phyloP scores from a whole-genome alignment of 2,888 invertebrate species.

The Leucophora obtusa region DNA sequence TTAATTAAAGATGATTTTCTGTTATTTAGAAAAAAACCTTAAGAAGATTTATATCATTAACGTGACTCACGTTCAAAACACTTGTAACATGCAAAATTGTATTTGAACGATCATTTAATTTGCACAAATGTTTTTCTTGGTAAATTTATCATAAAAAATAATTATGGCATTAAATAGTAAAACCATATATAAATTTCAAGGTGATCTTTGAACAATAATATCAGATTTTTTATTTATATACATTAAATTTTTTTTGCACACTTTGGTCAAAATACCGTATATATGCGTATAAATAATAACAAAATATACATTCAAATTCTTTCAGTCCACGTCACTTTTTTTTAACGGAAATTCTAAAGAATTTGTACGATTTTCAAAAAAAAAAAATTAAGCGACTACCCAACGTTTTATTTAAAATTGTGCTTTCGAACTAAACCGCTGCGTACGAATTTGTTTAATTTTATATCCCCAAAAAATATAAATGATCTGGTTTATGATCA shows the following conservation, averaged over 20 bases:
- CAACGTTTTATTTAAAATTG: constrained; percentile 62
- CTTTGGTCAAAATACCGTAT: background rate
- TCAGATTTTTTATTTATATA: background rate
- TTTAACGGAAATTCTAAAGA: constrained; percentile 32
- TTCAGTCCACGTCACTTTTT: constrained; percentile 26
- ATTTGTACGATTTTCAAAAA: background rate
- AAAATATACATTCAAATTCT: constrained; percentile 2
- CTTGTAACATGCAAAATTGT: constrained; percentile 40
- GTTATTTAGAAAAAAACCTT: background rate
- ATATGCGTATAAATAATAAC: constrained; percentile 2
- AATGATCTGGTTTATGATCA: constrained; percentile 32
- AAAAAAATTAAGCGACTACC: constrained; percentile 56
- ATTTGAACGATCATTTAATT: constrained; percentile 25
- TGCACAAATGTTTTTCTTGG: background rate
- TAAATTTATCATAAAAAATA: background rate
- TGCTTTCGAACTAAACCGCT: constrained; percentile 73
- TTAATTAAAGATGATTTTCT: constrained; percentile 23
- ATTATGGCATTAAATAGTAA: background rate
- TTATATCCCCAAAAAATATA: constrained; percentile 69
- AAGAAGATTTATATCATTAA: constrained; percentile 25
- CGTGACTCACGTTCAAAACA: constrained; percentile 53
- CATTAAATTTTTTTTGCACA: background rate
- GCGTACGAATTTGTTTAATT: constrained; percentile 71
- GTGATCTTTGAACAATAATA: background rate
- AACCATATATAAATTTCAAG: background rate